A percentile compares a stretch with the other conserved stretches of the same genome.
Conservation (phyloP, 2,888 invertebrate species). For the Xanthia togata region DNA sequence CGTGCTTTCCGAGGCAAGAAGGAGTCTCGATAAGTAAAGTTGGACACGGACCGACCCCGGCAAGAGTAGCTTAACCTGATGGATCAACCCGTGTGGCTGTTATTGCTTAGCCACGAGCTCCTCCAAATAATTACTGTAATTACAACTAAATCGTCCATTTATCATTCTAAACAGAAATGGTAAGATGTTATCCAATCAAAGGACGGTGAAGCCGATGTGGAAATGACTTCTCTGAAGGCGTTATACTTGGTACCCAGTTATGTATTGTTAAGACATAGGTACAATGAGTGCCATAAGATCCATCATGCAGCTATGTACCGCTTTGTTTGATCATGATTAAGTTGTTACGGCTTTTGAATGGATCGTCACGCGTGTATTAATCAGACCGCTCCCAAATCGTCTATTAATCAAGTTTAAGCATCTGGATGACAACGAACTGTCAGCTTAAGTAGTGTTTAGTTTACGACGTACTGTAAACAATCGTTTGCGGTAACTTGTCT, state of each 20-base stretch:
- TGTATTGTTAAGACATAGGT: slow-evolving; percentile 34
- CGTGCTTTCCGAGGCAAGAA: too few relatives aligned
- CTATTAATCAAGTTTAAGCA: slow-evolving; percentile 90
- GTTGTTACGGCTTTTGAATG: slow-evolving; percentile 80
- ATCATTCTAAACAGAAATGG: too few relatives aligned
- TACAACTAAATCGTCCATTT: neutral
- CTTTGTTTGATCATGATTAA: slow-evolving; percentile 84
- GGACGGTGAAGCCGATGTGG: neutral
- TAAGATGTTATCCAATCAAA: neutral
- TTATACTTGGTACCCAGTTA: neutral
- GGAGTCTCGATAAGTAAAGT: too few relatives aligned
- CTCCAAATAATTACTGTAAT: too few relatives aligned
- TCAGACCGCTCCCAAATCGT: slow-evolving; percentile 84
- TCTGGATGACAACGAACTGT: slow-evolving; percentile 89
- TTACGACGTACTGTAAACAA: slow-evolving; percentile 84
- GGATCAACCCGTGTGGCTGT: too few relatives aligned
- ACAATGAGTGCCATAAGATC: slow-evolving; percentile 66
- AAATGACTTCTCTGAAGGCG: neutral
- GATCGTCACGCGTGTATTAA: slow-evolving; percentile 83
- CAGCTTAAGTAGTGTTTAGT: slow-evolving; percentile 89
- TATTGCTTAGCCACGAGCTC: too few relatives aligned
- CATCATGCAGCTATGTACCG: slow-evolving; percentile 74
- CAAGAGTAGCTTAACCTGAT: too few relatives aligned
- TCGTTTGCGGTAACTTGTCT: slow-evolving; percentile 83
- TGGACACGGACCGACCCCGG: too few relatives aligned